Evolutionary conservation across 2,113 vertebrate genomes (phyloP), one percentile per base, ranked within the genome.

Genomic region (Pimephales promelas): DNA sequence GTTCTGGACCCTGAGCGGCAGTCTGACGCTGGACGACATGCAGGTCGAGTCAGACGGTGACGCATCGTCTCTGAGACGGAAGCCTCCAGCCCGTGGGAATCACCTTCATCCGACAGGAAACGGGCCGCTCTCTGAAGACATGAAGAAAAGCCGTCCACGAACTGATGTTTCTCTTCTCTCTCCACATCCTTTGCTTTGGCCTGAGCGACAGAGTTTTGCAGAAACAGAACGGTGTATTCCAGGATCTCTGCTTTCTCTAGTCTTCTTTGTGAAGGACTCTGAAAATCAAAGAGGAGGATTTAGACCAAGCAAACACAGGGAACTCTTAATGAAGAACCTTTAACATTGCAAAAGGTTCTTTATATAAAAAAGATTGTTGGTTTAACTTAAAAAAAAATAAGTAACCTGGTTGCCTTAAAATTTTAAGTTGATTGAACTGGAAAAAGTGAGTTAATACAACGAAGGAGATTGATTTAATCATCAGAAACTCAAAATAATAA

Each of bases 171-270:
- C 75, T 84, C 87, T 26, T 71, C 56, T 20, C 62, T 24, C 74
- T 84, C 71, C 10, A 54, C 54, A 0, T 84, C 59, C 85, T 24
- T 59, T 3, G 59, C 84, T 22, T 40, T 14, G 54, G 28, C 22
- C 56, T 47, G 20, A 24, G 34, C 57, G 6, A 73, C 14, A 0
- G 71, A 85, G 59, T 54, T 85, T 81, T 91, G 90, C 71, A 93
- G 87, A 81, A 93, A 93, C 62, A 88, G 82, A 26, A 93, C 91
- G 0, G 95, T 93, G 75, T 93, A 91, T 88, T 96, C 95, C 79
- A 97, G 89, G 4, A 97, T 95, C 90, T 96, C 96, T 0, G 95
- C 95, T 80, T 96, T 96, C 89, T 96, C 95, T 90, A 94, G 88
- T 83, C 94, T 93, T 83, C 90, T 93, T 83, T 94, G 94, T 76